Conservation (phyloP, 2,888 invertebrate genomes). For the Pollenia griseotomentosa region DNA sequence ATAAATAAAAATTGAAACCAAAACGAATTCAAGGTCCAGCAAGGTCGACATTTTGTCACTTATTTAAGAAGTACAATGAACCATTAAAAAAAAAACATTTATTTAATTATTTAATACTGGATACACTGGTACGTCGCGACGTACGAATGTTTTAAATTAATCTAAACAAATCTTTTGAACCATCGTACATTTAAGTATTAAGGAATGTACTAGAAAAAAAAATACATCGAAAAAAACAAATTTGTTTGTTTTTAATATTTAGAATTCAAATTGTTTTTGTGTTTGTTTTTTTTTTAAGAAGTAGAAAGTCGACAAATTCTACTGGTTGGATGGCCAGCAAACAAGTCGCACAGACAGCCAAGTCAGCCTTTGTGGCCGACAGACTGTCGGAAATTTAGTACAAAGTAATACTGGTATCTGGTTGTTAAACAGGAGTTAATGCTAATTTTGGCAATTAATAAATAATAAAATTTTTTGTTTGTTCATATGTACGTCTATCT, state of each 20-base stretch:
- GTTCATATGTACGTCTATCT: neutral
- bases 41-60: slow-evolving; percentile 80
- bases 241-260: slow-evolving; percentile 20
- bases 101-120: slow-evolving; percentile 31
- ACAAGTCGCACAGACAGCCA: neutral
- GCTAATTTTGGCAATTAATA: slow-evolving; percentile 24
- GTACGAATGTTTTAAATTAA: slow-evolving; percentile 35
- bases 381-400: neutral
- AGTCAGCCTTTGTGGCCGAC: neutral
- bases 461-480: neutral
- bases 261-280: slow-evolving; percentile 21
- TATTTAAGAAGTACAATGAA: slow-evolving; percentile 81
- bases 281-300: neutral
- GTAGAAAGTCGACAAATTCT: neutral
- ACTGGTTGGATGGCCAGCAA: neutral
- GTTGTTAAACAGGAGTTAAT: slow-evolving; percentile 41
- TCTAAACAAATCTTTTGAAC: slow-evolving; percentile 37
- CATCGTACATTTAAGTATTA: slow-evolving; percentile 38
- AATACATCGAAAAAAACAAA: slow-evolving; percentile 38
- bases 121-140: slow-evolving; percentile 53
- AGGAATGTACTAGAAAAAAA: slow-evolving; percentile 27
- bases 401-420: neutral
- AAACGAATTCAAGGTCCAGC: slow-evolving; percentile 80
- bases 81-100: slow-evolving; percentile 76
- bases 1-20: slow-evolving; percentile 42